These are phyloP conservation scores for Pristiophorus japonicus DNA, from an alignment of 2,113 vertebrate species.

Conservation along the genomic window DNA sequence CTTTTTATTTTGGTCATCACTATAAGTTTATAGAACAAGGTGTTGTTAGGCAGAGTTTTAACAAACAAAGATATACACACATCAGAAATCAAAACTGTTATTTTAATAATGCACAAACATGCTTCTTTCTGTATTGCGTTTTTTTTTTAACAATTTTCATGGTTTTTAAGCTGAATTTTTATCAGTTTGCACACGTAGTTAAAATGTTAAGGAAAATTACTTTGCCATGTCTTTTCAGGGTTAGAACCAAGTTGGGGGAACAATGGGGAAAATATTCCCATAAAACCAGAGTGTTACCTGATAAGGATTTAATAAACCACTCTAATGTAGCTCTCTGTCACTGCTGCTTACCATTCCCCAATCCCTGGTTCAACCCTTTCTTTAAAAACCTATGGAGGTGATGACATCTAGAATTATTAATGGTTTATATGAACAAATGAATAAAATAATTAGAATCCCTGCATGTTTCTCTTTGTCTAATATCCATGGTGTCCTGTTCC, in stretches of 20 bases:
- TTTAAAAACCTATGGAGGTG: background rate
- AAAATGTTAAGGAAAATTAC: background rate
- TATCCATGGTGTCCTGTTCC: background rate
- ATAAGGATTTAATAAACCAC: background rate
- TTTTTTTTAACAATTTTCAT: constrained; percentile 28
- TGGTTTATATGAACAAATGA: background rate
- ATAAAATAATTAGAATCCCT: background rate
- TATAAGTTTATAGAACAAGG: constrained; percentile 31
- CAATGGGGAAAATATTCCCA: background rate
- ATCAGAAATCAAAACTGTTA: constrained; percentile 14
- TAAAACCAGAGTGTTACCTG: background rate
- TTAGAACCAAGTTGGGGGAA: background rate
- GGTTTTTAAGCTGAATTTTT: constrained; percentile 11
- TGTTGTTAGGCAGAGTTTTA: constrained; percentile 28
- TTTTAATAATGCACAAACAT: constrained; percentile 28
- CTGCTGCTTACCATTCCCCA: background rate
- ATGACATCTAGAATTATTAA: background rate
- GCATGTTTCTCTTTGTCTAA: background rate
- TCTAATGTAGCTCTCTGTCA: background rate
- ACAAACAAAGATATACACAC: constrained; percentile 24
- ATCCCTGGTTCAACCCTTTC: background rate
- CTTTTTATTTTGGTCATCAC: constrained; percentile 31
- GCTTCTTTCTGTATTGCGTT: background rate
- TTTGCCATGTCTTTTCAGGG: background rate
- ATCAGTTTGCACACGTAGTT: no score